Conservation (phyloP, 2,888 invertebrate species). For the Sesamia inferens region DNA sequence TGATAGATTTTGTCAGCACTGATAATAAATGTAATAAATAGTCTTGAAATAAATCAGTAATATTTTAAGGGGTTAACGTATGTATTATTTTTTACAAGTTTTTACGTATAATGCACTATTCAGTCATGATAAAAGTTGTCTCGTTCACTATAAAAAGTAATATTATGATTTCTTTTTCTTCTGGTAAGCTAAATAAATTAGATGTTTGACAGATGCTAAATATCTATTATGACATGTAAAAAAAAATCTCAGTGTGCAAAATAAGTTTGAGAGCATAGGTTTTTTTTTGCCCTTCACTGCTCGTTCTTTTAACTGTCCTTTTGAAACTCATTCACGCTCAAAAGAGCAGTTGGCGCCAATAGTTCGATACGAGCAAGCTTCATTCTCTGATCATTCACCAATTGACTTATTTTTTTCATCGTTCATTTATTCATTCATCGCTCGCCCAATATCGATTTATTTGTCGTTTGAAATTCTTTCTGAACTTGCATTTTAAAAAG, state of each 20-base stretch:
- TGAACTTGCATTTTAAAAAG: neutral
- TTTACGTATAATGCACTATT: constrained; percentile 47
- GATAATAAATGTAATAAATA: constrained; percentile 15
- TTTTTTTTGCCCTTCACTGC: too few relatives aligned
- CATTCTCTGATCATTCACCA: constrained; percentile 29
- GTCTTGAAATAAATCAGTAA: constrained; percentile 21
- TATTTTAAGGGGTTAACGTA: constrained; percentile 43
- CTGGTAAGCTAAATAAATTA: too few relatives aligned
- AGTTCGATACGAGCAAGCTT: constrained; percentile 14
- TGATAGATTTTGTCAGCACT: constrained; percentile 4
- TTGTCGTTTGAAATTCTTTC: neutral
- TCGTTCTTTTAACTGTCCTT: too few relatives aligned
- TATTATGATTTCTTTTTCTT: neutral
- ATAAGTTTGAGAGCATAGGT: too few relatives aligned
- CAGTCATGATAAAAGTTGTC: constrained; percentile 45
- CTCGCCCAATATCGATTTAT: constrained; percentile 1
- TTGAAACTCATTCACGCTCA: too few relatives aligned
- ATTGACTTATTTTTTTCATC: constrained; percentile 49
- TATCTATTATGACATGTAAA: too few relatives aligned
- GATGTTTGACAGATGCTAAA: too few relatives aligned
- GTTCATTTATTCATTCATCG: constrained; percentile 36
- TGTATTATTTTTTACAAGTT: constrained; percentile 33
- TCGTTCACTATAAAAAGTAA: constrained; percentile 43
- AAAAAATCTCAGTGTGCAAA: too few relatives aligned
- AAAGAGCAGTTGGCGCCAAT: neutral